phyloP scores from a whole-genome alignment of 2,888 invertebrate species.

The Lobophora halterata region DNA sequence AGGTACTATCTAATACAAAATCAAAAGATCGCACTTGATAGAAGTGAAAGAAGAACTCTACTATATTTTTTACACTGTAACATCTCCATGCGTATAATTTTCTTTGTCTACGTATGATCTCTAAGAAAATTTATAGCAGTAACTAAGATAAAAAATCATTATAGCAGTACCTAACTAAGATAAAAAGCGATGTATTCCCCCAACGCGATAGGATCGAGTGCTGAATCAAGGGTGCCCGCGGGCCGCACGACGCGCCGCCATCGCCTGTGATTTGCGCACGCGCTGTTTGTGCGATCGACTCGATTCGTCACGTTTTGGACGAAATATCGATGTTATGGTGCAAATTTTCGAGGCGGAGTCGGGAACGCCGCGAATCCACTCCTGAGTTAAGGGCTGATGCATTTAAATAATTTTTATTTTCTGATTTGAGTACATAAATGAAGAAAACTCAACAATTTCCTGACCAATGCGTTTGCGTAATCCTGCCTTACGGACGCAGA shows the following conservation, averaged over 20 bases:
- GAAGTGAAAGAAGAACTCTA: no score
- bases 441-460: no score
- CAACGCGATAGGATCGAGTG: constrained; percentile 25
- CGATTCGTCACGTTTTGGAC: constrained; percentile 62
- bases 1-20: no score
- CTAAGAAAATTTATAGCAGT: no score
- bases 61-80: no score
- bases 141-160: no score
- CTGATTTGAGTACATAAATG: constrained; percentile 9
- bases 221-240: constrained; percentile 37
- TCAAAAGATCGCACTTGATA: no score
- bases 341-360: constrained; percentile 61
- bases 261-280: constrained; percentile 58
- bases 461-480: no score
- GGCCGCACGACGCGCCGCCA: constrained; percentile 53
- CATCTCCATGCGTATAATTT: no score
- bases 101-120: no score
- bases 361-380: constrained; percentile 45
- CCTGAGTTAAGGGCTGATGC: constrained; percentile 36
- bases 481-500: background rate
- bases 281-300: constrained; percentile 59
- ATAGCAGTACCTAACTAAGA: background rate
- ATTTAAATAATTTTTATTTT: constrained; percentile 3
- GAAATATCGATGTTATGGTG: constrained; percentile 47
- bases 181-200: constrained; percentile 32